Conservation (phyloP, 2,113 vertebrate species). For the Plotosus lineatus region DNA sequence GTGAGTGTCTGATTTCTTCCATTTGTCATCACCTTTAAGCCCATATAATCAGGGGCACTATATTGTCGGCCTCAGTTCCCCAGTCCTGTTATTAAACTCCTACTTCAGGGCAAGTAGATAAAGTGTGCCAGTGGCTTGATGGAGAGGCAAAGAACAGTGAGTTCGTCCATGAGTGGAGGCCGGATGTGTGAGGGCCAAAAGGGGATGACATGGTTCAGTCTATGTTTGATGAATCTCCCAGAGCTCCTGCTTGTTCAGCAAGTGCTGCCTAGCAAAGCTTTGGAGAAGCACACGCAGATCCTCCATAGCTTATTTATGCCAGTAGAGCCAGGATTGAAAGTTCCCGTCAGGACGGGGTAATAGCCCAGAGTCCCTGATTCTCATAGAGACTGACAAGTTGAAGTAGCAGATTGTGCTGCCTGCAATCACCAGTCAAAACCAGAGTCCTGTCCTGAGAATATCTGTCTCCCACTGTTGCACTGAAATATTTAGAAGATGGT, state of each 20-base stretch:
- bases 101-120: conserved; percentile 49
- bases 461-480: conserved; percentile 24
- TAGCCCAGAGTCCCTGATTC: conserved; percentile 19
- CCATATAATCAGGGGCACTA: conserved; percentile 43
- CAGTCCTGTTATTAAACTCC: conserved; percentile 52
- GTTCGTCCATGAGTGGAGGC: neutral
- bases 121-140: conserved; percentile 42
- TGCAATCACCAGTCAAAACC: conserved; percentile 40
- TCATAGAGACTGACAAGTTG: conserved; percentile 39
- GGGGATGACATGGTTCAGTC: conserved; percentile 22
- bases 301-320: neutral
- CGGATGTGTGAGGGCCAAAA: conserved; percentile 33
- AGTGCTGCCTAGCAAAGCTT: conserved; percentile 18
- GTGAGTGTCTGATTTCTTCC: conserved; percentile 34
- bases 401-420: conserved; percentile 26
- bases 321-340: conserved; percentile 9
- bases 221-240: conserved; percentile 42
- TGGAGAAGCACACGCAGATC: neutral
- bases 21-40: conserved; percentile 49
- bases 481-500: conserved; percentile 43
- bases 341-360: neutral
- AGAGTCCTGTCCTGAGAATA: conserved; percentile 19
- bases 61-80: conserved; percentile 34
- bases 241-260: conserved; percentile 48
- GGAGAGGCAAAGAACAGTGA: conserved; percentile 30